Evolutionary conservation across 2,797 vertebrate species (phyloP), one percentile per base, ranked within the genome.

Genomic region (Urophycis tenuis): DNA sequence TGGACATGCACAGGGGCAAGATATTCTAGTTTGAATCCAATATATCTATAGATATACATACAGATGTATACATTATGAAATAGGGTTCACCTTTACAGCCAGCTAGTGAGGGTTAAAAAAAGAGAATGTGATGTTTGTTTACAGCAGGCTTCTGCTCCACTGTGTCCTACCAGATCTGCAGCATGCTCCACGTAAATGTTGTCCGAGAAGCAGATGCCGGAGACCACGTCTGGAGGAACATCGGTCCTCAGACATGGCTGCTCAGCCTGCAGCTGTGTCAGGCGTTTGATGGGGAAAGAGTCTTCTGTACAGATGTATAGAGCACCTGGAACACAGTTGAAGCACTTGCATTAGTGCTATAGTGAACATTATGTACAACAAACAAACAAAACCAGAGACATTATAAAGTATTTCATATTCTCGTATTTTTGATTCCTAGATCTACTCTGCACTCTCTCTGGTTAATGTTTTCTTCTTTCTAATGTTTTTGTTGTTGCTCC

Each of bases 241-340:
- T 96, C 93, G 0, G 88, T 34, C 6, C 96, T 94, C 76, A 97
- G 60, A 67, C 60, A 12, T 0, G n/a, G n/a, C 60, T 67, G 60
- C 60, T 67, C 60, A 5, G 25, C 25, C 60, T 67, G 60, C 85
- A 99, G 93, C 84, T 99, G 96, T 76, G 93, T 92, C 69, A 99
- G 92, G 0, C 97, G 95, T 73, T 82, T 92, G 80, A 91, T 92
- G 1, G 97, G 97, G 81, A 99, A 99, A 0, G 81, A 79, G 53
- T 96, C 96, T 78, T 99, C 97, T 0, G 97, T 99, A 78, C 95
- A 96, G 80, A 99, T 87, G 34, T 95, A 99, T 6, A 96, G 91
- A 0, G 95, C 96, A 49, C 97, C 97, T 99, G 74, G 29, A 53
- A 67, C 60, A 29, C 25, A 29, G 60, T 29, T 67, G 29, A 12